Conservation (phyloP, 2,888 invertebrate genomes). For the Phoenoteleia sp. region DNA sequence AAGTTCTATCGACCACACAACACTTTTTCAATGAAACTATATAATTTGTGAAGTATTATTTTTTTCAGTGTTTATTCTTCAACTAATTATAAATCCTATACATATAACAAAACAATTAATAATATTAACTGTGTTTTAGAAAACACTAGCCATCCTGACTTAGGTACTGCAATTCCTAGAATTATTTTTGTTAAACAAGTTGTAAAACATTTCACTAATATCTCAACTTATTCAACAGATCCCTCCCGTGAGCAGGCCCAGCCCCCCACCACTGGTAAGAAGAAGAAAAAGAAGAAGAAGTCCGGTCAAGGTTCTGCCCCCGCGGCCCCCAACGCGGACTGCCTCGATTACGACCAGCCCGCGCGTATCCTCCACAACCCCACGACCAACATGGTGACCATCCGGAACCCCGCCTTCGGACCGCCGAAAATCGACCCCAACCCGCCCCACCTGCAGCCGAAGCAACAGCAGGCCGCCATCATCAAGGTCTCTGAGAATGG, state of each 20-base stretch:
- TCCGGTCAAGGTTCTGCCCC: too few relatives aligned
- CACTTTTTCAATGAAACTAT: too few relatives aligned
- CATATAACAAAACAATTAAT: too few relatives aligned
- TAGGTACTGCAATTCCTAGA: too few relatives aligned
- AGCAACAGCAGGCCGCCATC: conserved; percentile 87
- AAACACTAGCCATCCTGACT: too few relatives aligned
- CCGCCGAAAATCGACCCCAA: conserved; percentile 86
- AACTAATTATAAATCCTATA: too few relatives aligned
- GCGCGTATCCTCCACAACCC: conserved; percentile 86
- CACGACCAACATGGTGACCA: conserved; percentile 91
- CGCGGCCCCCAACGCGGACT: conserved; percentile 42
- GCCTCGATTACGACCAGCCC: conserved; percentile 80
- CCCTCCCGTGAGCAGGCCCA: conserved; percentile 72
- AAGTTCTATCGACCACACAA: too few relatives aligned
- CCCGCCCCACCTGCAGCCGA: conserved; percentile 20
- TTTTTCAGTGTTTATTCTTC: too few relatives aligned
- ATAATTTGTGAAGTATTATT: too few relatives aligned
- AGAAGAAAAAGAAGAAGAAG: conserved; percentile 87
- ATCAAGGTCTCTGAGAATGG: conserved; percentile 91
- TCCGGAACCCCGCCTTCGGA: conserved; percentile 93
- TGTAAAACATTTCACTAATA: too few relatives aligned
- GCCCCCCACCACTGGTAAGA: conserved; percentile 87
- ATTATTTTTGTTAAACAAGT: too few relatives aligned
- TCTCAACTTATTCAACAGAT: conserved; percentile 73
- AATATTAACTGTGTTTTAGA: too few relatives aligned